A percentile compares a stretch with the other conserved stretches of the same genome.
Evolutionary conservation across 92 coral and sea anemone species (phyloP).

Genomic region (Nematostella vectensis): DNA sequence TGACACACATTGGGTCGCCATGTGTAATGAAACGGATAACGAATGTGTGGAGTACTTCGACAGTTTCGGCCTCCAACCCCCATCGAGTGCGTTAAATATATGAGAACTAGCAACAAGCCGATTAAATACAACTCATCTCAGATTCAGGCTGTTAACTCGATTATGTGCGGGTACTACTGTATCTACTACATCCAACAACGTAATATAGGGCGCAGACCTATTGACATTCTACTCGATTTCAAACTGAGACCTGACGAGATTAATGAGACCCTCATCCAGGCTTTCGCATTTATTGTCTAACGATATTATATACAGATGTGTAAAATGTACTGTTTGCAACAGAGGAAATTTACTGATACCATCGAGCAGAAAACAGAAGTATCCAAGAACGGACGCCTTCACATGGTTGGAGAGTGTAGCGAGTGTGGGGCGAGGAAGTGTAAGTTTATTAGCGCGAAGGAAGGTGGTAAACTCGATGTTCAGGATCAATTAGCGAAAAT

Average conservation of each 20-base stretch:
- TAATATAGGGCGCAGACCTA: not conserved
- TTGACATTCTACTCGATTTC: conserved; percentile 1
- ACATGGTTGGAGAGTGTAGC: too few species aligned
- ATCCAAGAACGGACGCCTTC: not conserved
- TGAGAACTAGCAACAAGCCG: conserved; percentile 6
- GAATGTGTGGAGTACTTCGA: conserved; percentile 1
- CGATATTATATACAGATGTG: conserved; percentile 1
- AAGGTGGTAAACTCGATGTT: too few species aligned
- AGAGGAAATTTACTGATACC: not conserved
- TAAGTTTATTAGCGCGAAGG: too few species aligned
- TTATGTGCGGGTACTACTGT: conserved; percentile 8
- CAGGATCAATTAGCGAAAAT: too few species aligned
- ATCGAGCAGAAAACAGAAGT: not conserved
- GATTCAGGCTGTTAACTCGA: not conserved
- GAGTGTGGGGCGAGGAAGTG: too few species aligned
- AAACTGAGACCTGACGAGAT: not conserved
- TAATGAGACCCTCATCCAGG: not conserved
- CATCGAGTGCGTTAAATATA: not conserved
- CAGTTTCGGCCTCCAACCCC: not conserved
- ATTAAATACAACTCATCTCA: not conserved
- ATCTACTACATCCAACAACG: conserved; percentile 3
- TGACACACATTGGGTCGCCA: conserved; percentile 4
- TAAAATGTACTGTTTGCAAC: not conserved
- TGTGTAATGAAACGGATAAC: not conserved
- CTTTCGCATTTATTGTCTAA: not conserved